Conservation (phyloP, 2,113 vertebrate species). For the Stigmatopora argus region DNA sequence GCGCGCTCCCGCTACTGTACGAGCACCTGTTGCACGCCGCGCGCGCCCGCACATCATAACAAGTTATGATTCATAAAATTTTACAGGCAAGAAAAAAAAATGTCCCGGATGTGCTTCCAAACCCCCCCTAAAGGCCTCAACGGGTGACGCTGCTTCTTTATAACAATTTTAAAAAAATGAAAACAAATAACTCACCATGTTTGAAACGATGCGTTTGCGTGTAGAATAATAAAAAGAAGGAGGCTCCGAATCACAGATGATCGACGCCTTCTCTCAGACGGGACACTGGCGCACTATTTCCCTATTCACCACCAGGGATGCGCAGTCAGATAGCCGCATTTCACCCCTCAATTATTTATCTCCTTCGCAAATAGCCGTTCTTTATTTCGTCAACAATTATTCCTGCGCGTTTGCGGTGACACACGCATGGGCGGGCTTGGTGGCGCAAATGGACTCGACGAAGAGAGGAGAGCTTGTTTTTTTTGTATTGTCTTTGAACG, state of each 20-base stretch:
- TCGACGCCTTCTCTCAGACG: slow-evolving; percentile 60
- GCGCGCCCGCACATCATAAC: slow-evolving; percentile 74
- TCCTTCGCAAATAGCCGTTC: slow-evolving; percentile 45
- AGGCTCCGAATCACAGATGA: slow-evolving; percentile 33
- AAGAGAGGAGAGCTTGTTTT: slow-evolving; percentile 32
- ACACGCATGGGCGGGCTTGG: not conserved
- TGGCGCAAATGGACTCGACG: slow-evolving; percentile 6
- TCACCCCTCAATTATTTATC: slow-evolving; percentile 62
- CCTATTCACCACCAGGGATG: slow-evolving; percentile 67
- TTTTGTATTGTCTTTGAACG: slow-evolving; percentile 64
- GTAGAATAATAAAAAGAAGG: slow-evolving; percentile 37
- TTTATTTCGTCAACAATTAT: slow-evolving; percentile 46
- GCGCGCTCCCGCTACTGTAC: slow-evolving; percentile 70
- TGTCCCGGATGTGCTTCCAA: slow-evolving; percentile 53
- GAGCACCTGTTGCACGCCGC: slow-evolving; percentile 71
- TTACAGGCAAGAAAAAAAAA: slow-evolving; percentile 51
- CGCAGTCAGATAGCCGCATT: slow-evolving; percentile 68
- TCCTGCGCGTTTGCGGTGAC: slow-evolving; percentile 21
- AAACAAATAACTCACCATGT: slow-evolving; percentile 64
- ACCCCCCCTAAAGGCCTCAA: slow-evolving; percentile 12
- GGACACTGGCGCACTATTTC: slow-evolving; percentile 68
- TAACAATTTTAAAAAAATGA: not conserved
- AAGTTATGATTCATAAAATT: slow-evolving; percentile 79
- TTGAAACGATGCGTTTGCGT: slow-evolving; percentile 53
- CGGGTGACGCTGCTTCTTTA: not conserved